Conservation (phyloP, 2,888 invertebrate species). For the Odontothrips loti region DNA sequence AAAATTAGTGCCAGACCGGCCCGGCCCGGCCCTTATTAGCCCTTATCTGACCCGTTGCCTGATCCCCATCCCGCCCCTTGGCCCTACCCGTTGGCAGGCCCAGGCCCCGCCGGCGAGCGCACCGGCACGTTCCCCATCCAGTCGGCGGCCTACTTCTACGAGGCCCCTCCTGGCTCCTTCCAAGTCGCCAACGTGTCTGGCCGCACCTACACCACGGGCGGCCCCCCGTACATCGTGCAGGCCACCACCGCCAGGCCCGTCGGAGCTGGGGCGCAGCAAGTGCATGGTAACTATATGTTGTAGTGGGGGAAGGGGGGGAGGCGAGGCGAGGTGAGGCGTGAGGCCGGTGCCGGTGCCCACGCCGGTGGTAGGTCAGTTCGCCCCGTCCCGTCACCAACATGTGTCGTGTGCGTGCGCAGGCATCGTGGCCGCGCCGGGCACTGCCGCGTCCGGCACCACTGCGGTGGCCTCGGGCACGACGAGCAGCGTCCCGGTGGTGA, state of each 20-base stretch:
- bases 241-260: not conserved
- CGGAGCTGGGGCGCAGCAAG: not conserved
- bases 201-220: not conserved
- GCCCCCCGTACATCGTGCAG: not conserved
- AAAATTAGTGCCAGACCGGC: too few relatives aligned
- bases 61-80: too few relatives aligned
- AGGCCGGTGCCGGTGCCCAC: too few relatives aligned
- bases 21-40: too few relatives aligned
- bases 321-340: too few relatives aligned
- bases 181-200: constrained; percentile 39
- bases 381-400: too few relatives aligned
- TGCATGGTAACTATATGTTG: not conserved
- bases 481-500: not conserved
- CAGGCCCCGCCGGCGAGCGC: constrained; percentile 36
- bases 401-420: not conserved
- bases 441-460: not conserved
- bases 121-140: constrained; percentile 4
- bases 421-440: not conserved
- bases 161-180: constrained; percentile 43
- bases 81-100: constrained; percentile 38
- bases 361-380: too few relatives aligned
- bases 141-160: constrained; percentile 45
- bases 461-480: not conserved
- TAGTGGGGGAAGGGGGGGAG: too few relatives aligned
- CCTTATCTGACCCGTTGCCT: constrained; percentile 24